Percentiles rank a stretch among this genome's conserved stretches.
phyloP scores from a whole-genome alignment of 2,888 invertebrate genomes.

The Lochmaea capreae region DNA sequence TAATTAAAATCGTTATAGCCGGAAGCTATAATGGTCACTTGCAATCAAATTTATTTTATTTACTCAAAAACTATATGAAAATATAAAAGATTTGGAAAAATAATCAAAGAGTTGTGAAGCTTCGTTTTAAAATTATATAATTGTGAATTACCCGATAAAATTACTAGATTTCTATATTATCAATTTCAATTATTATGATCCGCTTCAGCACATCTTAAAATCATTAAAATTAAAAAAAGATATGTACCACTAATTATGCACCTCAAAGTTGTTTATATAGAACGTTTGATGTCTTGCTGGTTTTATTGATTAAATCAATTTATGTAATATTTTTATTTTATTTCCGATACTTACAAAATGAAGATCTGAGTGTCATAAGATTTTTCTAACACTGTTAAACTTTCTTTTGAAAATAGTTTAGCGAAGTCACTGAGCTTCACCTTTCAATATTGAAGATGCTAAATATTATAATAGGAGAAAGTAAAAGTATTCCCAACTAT shows the following conservation, averaged over 20 bases:
- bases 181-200: background rate
- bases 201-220: background rate
- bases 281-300: background rate
- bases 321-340: background rate
- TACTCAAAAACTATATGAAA: too few species aligned
- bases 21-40: too few species aligned
- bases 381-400: background rate
- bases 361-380: background rate
- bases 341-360: background rate
- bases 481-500: background rate
- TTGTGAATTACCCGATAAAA: background rate
- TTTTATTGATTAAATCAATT: background rate
- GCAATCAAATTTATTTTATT: too few species aligned
- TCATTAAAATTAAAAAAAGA: background rate
- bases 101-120: too few species aligned
- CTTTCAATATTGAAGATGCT: constrained; percentile 6
- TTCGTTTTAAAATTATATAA: background rate
- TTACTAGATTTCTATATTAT: background rate
- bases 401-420: background rate
- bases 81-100: too few species aligned
- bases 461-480: constrained; percentile 7
- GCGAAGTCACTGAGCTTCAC: background rate
- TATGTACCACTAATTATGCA: background rate
- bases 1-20: too few species aligned
- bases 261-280: background rate